Evolutionary conservation across 1,140 invertebrate genomes (phyloP).

Genomic region (Radopholus similis): DNA sequence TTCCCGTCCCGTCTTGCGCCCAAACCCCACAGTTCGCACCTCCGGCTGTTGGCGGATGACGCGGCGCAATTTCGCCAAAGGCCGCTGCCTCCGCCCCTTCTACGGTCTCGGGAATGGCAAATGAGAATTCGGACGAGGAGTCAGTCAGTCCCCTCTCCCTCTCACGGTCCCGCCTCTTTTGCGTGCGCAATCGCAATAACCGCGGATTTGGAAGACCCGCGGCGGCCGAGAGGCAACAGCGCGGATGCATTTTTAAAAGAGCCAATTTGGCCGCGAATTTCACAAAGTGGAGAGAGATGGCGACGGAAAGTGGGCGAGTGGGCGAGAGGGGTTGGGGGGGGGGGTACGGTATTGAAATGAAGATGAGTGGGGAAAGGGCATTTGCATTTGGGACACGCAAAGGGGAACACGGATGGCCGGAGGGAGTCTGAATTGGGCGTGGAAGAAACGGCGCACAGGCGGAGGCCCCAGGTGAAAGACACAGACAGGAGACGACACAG

Average conservation of each 20-base stretch:
- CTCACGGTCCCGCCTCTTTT: background rate
- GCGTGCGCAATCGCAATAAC: constrained; percentile 3
- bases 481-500: too few relatives aligned
- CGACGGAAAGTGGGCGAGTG: background rate
- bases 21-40: too few relatives aligned
- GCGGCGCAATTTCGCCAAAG: too few relatives aligned
- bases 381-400: background rate
- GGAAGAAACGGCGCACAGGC: too few relatives aligned
- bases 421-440: background rate
- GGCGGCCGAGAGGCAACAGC: background rate
- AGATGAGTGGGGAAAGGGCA: background rate
- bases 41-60: too few relatives aligned
- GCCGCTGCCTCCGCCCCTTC: too few relatives aligned
- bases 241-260: background rate
- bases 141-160: too few relatives aligned
- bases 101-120: too few relatives aligned
- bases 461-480: too few relatives aligned
- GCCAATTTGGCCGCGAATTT: background rate
- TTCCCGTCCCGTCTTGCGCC: too few relatives aligned
- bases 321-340: background rate
- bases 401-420: background rate
- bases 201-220: constrained; percentile 1
- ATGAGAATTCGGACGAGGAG: too few relatives aligned
- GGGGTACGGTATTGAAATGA: background rate
- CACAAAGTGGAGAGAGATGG: background rate